Conservation (phyloP, 2,888 invertebrate species). For the Diploptera punctata region DNA sequence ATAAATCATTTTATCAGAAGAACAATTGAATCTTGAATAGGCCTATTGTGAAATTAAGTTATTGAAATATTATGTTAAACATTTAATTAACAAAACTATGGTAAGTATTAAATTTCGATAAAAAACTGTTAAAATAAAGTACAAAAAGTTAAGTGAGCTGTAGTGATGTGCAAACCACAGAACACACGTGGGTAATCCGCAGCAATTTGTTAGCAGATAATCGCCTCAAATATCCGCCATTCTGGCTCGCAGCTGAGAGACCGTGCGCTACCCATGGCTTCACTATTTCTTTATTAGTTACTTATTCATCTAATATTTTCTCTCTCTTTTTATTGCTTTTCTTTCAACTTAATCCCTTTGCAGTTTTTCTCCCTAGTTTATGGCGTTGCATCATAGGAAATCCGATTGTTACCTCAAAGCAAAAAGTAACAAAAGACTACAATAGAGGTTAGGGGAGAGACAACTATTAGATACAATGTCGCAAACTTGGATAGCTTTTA, state of each 20-base stretch:
- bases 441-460: conserved; percentile 6
- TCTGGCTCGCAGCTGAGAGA: background rate
- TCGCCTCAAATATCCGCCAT: background rate
- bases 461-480: conserved; percentile 19
- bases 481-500: conserved; percentile 17
- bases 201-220: conserved; percentile 5
- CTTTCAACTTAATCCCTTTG: background rate
- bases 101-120: no score
- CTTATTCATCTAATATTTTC: conserved; percentile 12
- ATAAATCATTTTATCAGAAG: no score
- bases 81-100: no score
- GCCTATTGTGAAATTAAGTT: no score
- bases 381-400: background rate
- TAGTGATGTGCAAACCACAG: no score
- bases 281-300: conserved; percentile 15
- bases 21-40: no score
- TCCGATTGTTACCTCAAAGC: background rate
- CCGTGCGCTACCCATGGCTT: background rate
- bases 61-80: no score
- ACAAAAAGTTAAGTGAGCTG: no score
- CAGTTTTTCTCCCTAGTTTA: background rate
- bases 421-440: background rate
- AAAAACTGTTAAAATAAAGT: no score
- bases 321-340: background rate
- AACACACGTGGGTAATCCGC: background rate